These are phyloP conservation scores for Cyclina sinensis DNA, from an alignment of 1,140 invertebrate species.

Conservation along the genomic window DNA sequence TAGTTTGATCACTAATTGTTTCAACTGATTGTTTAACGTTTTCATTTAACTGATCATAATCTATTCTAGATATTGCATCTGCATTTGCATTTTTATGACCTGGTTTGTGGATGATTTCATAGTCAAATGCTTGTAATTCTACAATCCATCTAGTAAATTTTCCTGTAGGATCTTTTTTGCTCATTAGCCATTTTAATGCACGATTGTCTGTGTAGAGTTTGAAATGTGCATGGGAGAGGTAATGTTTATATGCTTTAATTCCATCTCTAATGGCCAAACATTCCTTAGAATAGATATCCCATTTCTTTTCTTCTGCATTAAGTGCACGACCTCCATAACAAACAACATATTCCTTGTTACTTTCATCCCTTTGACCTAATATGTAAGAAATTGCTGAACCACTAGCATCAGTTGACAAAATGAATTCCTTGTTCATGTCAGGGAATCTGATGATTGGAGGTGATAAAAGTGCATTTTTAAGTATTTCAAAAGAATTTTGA, in stretches of 20 bases:
- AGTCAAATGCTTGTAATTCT: conserved; percentile 15
- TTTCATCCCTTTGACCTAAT: conserved; percentile 27
- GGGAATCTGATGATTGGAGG: conserved; percentile 63
- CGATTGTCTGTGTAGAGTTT: conserved; percentile 64
- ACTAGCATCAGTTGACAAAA: conserved; percentile 59
- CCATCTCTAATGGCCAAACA: conserved; percentile 50
- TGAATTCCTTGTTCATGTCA: conserved; percentile 59
- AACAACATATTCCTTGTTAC: conserved; percentile 15
- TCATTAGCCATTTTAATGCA: conserved; percentile 53
- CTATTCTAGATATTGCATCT: conserved; percentile 35
- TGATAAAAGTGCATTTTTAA: conserved; percentile 41
- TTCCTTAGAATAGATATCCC: conserved; percentile 28
- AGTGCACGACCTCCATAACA: conserved; percentile 41
- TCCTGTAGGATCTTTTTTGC: background rate
- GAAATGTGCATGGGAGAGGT: conserved; percentile 52
- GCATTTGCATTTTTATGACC: conserved; percentile 6
- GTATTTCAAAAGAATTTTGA: conserved; percentile 53
- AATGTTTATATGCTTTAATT: conserved; percentile 57
- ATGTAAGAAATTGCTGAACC: conserved; percentile 15
- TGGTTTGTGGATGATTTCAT: conserved; percentile 1
- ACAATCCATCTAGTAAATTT: conserved; percentile 13
- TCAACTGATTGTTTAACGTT: background rate
- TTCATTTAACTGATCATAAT: background rate
- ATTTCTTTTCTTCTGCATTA: background rate
- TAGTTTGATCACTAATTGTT: background rate